phyloP scores from a whole-genome alignment of 1,140 invertebrate genomes.

The Papilio xuthus region DNA sequence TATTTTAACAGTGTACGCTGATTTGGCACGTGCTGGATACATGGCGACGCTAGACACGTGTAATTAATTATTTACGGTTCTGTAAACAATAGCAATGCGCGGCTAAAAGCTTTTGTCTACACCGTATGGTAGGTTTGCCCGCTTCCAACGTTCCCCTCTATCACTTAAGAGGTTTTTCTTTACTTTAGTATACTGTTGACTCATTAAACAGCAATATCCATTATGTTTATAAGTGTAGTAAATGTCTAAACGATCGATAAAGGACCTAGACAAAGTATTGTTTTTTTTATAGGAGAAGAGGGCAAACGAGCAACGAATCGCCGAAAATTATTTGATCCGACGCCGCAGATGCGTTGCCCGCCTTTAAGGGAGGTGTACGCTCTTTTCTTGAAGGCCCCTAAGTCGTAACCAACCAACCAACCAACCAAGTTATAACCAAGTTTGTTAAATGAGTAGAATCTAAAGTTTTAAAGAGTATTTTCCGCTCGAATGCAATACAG shows the following conservation, averaged over 20 bases:
- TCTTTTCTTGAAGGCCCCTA: too few species aligned
- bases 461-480: too few species aligned
- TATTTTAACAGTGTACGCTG: background rate
- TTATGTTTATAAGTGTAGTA: background rate
- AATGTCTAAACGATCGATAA: background rate
- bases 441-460: too few species aligned
- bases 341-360: too few species aligned
- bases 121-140: background rate
- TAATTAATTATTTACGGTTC: conserved; percentile 23
- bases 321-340: too few species aligned
- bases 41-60: background rate
- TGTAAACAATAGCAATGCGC: conserved; percentile 18
- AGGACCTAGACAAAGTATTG: too few species aligned
- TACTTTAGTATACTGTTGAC: conserved; percentile 9
- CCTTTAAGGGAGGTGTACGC: too few species aligned
- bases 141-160: background rate
- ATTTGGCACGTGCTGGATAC: background rate
- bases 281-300: too few species aligned
- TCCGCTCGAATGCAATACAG: too few species aligned
- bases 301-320: too few species aligned
- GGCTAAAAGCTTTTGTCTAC: conserved; percentile 13
- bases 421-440: too few species aligned
- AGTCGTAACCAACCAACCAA: too few species aligned
- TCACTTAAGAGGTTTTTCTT: conserved; percentile 21
- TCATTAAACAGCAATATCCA: conserved; percentile 2